phyloP scores from a whole-genome alignment of 2,888 invertebrate genomes.

The Ditula angustiorana region DNA sequence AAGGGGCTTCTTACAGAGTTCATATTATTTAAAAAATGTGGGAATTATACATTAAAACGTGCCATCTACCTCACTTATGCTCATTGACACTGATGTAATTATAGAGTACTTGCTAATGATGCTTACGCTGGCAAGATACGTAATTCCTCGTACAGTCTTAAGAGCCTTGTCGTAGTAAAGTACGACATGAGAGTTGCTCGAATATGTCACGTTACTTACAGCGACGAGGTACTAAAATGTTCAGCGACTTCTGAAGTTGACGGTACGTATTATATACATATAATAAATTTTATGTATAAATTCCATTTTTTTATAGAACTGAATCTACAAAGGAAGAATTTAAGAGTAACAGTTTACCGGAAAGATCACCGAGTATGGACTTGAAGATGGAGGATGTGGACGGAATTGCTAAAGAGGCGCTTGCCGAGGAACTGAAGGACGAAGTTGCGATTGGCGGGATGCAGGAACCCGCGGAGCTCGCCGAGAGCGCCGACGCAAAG shows the following conservation, averaged over 20 bases:
- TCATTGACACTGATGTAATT: neutral
- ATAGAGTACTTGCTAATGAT: neutral
- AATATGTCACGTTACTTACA: too few relatives aligned
- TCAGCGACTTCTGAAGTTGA: too few relatives aligned
- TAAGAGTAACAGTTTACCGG: constrained; percentile 51
- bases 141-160: neutral
- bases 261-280: too few relatives aligned
- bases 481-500: constrained; percentile 47
- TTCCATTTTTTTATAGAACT: constrained; percentile 14
- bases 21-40: too few relatives aligned
- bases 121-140: neutral
- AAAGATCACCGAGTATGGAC: constrained; percentile 53
- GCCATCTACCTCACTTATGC: neutral
- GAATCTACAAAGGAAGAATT: constrained; percentile 62
- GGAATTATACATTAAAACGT: constrained; percentile 9
- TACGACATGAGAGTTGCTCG: too few relatives aligned
- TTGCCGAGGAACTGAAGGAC: constrained; percentile 42
- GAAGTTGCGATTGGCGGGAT: constrained; percentile 43
- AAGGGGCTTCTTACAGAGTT: too few relatives aligned
- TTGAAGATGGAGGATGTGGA: constrained; percentile 43
- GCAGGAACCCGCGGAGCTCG: constrained; percentile 47
- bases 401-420: constrained; percentile 44
- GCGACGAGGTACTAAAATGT: too few relatives aligned
- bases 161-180: too few relatives aligned
- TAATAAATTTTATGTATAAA: neutral